Evolutionary conservation across 2,888 invertebrate genomes (phyloP).

Genomic region (Heliconius aoede): DNA sequence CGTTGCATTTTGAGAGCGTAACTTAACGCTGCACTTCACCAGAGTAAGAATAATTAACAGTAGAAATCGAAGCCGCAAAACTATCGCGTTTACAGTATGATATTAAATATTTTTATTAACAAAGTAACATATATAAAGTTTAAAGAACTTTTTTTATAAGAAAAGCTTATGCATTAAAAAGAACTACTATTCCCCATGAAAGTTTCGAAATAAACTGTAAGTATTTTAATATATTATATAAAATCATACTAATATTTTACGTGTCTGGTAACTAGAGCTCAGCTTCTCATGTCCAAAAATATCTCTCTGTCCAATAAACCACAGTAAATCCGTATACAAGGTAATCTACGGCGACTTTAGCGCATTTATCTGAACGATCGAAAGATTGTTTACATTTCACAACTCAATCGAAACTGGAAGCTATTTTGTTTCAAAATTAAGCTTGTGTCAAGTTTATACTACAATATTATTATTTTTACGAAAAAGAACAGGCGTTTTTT

Average conservation of each 20-base stretch:
- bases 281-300: constrained; percentile 31
- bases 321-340: constrained; percentile 34
- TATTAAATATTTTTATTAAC: not conserved
- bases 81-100: not conserved
- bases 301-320: constrained; percentile 39
- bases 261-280: constrained; percentile 23
- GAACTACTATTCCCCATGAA: not conserved
- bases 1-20: not conserved
- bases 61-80: not conserved
- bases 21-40: not conserved
- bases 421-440: constrained; percentile 26
- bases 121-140: not conserved
- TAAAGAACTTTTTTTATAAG: not conserved
- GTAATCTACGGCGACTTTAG: constrained; percentile 35
- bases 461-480: no score
- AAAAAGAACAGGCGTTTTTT: not conserved
- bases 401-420: constrained; percentile 32
- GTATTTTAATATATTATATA: not conserved
- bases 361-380: constrained; percentile 25
- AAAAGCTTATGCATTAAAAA: not conserved
- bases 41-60: not conserved
- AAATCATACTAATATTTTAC: constrained; percentile 6
- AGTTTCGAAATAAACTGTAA: not conserved
- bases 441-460: not conserved
- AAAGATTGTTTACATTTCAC: constrained; percentile 36